Conservation (phyloP, 1,140 invertebrate species). For the Whitmania pigra region DNA sequence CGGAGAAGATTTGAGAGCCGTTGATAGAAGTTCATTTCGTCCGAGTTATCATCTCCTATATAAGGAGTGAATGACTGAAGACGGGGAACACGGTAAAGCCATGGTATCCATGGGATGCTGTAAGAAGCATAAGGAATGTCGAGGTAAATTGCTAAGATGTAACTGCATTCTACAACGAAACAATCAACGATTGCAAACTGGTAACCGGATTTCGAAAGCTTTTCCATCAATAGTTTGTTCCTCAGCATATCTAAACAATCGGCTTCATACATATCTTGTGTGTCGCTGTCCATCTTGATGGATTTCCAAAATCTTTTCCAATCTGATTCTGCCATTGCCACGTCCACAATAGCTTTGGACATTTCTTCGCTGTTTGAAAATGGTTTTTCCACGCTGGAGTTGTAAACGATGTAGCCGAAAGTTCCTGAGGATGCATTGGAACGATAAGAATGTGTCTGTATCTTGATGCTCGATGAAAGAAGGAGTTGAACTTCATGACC, state of each 20-base stretch:
- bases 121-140: not conserved
- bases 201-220: not conserved
- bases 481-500: conserved; percentile 9
- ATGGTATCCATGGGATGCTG: not conserved
- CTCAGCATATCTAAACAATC: not conserved
- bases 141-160: not conserved
- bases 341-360: not conserved
- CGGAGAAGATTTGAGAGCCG: not conserved
- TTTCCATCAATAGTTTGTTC: not conserved
- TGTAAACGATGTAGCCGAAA: not conserved
- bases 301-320: not conserved
- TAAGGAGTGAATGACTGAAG: conserved; percentile 1
- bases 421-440: not conserved
- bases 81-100: not conserved
- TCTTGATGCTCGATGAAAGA: not conserved
- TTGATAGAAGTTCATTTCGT: conserved; percentile 1
- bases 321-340: not conserved
- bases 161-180: not conserved
- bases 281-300: not conserved
- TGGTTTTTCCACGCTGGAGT: not conserved
- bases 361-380: not conserved
- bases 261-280: not conserved
- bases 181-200: conserved; percentile 7
- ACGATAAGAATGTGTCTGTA: not conserved
- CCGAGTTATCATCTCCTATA: not conserved